Base-by-base conservation (phyloP, 2,113 vertebrate genomes). In the Protobothrops flavoviridis region DNA sequence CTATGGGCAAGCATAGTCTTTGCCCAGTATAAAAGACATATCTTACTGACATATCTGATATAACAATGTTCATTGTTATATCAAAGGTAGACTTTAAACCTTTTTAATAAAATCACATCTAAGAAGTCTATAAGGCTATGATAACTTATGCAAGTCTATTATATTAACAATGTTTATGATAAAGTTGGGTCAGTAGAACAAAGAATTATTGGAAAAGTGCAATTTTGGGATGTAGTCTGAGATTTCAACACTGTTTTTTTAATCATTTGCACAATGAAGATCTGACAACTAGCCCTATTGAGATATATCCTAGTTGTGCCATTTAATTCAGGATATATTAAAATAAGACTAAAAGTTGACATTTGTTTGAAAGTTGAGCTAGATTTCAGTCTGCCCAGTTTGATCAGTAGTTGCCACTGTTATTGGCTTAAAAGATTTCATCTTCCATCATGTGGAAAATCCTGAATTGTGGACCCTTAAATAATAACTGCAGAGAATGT, bases 401-500 rank as follows among this genome's bases (percentile, higher is more conserved):
- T 94, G 91, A 61, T 53, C 87, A 94, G 45, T 56, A 90, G 69
- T 89, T 90, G 69, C 69, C 91, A 91, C 86, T 61, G 69, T 92
- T 89, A 24, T 85, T 90, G n/a, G 55, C 85, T 91, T 89, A 91
- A 90, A 92, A 94, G 24, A 92, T 91, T 94, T 94, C 43, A 93
- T 91, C 61, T 93, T 93, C 69, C 74, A 33, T 94, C 56, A 90
- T 89, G 74, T 86, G 91, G 74, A 87, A 94, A 89, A 89, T 92
- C 87, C 90, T 86, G 87, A 92, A 90, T 56, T 45, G 26, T 52
- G 86, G 87, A 94, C 87, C 91, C 74, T 89, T 61, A 89, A 90
- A 85, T 92, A 53, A 91, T 92, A 91, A 94, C 45, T 33, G 56
- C 53, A 56, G 33, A 45, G 55, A 64, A 91, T 53, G 48, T 61